Evolutionary conservation across 1,140 invertebrate genomes (phyloP), one percentile per base, ranked within the genome.

Genomic region (Augochlora pura): DNA sequence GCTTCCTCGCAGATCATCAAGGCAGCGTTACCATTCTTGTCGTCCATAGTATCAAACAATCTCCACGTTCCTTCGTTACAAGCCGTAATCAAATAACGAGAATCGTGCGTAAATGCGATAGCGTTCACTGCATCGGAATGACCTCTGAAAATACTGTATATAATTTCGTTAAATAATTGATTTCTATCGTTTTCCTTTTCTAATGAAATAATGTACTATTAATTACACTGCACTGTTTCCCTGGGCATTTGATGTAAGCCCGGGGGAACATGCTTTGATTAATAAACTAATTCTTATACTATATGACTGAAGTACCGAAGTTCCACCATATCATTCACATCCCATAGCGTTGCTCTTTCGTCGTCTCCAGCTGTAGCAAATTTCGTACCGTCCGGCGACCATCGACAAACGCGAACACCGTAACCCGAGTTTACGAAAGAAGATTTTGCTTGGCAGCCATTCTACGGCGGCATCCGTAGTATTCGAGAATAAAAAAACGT

Each of bases 331-430:
- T 92, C 94, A 25, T 94, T 91, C 0, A 95, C 87, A 84, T 95
- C 93, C 96, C 96, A 97, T 16, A 97, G 85, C 49, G 94, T 94
- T 0, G 95, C 92, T 59, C 94, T 94, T 88, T 97, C 96, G 91
- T 97, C 96, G 90, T 97, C 96, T 42, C 96, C 95, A 23, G 95
- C 96, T 9, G 96, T 95, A 4, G 95, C 94, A 66, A 97, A 88
- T 69, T 94, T 90, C 6, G 91, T 89, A 14, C 94, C 94, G 86
- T 96, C 94, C 3, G 95, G 94, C 6, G 96, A 96, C 92, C 96
- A 96, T 77, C 94, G 91, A 87, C 95, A 96, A 12, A 95, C 94
- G 4, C 95, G 84, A 49, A 92, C 85, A 0, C 88, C 89, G 0
- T 86, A 82, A 27, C 90, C 90, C 21, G 91, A 83, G 95, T 89